Evolutionary conservation across 2,113 vertebrate species (phyloP), one percentile per base, ranked within the genome.

Genomic region (Meleagris gallopavo): DNA sequence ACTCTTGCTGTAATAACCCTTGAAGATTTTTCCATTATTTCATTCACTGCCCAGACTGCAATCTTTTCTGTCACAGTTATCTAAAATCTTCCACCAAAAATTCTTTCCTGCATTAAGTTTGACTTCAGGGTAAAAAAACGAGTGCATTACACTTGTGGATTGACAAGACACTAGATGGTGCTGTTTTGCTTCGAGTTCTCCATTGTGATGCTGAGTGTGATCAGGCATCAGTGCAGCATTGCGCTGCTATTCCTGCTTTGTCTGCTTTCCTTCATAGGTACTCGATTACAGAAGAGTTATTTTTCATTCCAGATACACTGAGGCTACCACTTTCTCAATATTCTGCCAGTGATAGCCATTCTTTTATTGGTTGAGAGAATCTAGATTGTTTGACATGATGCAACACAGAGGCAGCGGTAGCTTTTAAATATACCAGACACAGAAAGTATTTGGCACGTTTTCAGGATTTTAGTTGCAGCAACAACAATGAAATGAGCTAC

Each of bases 151-250:
- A 13, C 21, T 61, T 67, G 3, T 0, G 22, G 57, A 0, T 32
- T 50, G 50, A 70, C 61, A 71, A 57, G 48, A n/a, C 97, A 67
- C 96, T 96, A 97, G 97, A 77, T 97, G 96, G 97, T 91, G 96
- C 81, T 91, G 55, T 81, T 93, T 55, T 82, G 22, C 95, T 96
- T 66, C 38, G 2, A 38, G 41, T 73, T 64, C 41, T 58, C 36
- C 16, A 20, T 32, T 9, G 5, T 22, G 54, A 11, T 62, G 4
- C 16, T 15, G 5, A 54, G 52, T 10, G 52, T 30, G 52, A 54
- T 30, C 27, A 32, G 45, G 40, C 75, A 5, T 32, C 79, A 32
- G 11, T 81, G 61, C 81, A 87, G 77, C 43, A 10, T 67, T 62
- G 74, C 48, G 40, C 70, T 61, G 40, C 66, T 45, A 5, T 62